phyloP scores from a whole-genome alignment of 2,113 vertebrate species.

The Ivindomyrus marchei region DNA sequence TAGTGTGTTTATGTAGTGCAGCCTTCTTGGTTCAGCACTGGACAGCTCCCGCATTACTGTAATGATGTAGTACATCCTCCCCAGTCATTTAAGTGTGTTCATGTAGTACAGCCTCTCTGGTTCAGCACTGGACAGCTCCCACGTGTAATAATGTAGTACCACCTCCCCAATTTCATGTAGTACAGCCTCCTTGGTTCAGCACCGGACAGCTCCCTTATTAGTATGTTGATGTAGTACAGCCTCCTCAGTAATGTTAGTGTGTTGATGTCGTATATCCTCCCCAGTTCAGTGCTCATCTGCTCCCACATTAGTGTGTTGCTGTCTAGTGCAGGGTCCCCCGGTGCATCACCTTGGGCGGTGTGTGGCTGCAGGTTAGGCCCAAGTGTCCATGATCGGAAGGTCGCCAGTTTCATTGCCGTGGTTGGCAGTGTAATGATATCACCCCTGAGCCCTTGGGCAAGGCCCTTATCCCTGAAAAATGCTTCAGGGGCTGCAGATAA shows the following conservation, averaged over 20 bases:
- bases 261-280: not conserved
- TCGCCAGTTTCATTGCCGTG: not conserved
- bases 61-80: not conserved
- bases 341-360: not conserved
- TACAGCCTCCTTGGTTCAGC: not conserved
- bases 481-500: not conserved
- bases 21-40: not conserved
- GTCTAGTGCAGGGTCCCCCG: not conserved
- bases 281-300: not conserved
- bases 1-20: not conserved
- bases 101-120: not conserved
- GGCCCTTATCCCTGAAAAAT: not conserved
- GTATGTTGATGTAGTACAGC: not conserved
- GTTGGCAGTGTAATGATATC: not conserved
- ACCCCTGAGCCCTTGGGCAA: not conserved
- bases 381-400: not conserved
- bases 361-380: not conserved
- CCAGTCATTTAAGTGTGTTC: too few relatives aligned
- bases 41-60: not conserved
- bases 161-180: not conserved
- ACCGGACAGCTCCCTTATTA: not conserved
- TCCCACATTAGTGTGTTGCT: not conserved
- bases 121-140: not conserved
- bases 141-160: not conserved
- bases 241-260: not conserved